A percentile compares a stretch with the other conserved stretches of the same genome.
phyloP scores from a whole-genome alignment of 2,797 vertebrate species.

The Hypotaenidia okinawae region DNA sequence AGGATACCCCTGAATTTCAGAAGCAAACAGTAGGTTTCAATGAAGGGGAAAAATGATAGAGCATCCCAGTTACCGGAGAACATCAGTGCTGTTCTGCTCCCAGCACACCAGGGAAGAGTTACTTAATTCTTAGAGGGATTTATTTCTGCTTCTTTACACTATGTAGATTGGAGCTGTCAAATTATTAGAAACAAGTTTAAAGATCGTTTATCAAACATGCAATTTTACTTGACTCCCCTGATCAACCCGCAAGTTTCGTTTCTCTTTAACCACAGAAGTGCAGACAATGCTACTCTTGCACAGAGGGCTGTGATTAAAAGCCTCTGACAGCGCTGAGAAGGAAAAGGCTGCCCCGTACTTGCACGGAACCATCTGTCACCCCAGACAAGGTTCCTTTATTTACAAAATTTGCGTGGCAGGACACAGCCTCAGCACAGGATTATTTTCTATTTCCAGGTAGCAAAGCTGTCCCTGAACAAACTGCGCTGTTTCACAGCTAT shows the following conservation, averaged over 20 bases:
- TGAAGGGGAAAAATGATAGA: background rate
- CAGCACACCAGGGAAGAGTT: background rate
- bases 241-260: background rate
- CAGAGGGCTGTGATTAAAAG: background rate
- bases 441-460: conserved; percentile 74
- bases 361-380: background rate
- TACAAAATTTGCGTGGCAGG: background rate
- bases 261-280: background rate
- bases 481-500: conserved; percentile 48
- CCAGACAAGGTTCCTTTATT: background rate
- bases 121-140: background rate
- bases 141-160: background rate
- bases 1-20: background rate
- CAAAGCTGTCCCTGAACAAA: conserved; percentile 59
- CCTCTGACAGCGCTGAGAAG: background rate
- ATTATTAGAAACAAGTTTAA: background rate
- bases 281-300: background rate
- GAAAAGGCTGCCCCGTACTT: background rate
- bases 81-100: background rate
- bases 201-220: background rate
- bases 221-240: background rate
- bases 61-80: background rate
- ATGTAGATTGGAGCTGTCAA: background rate
- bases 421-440: conserved; percentile 12
- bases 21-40: background rate